Base-by-base conservation (phyloP, 2,797 vertebrate species). In the Scomberomorus guttatus region DNA sequence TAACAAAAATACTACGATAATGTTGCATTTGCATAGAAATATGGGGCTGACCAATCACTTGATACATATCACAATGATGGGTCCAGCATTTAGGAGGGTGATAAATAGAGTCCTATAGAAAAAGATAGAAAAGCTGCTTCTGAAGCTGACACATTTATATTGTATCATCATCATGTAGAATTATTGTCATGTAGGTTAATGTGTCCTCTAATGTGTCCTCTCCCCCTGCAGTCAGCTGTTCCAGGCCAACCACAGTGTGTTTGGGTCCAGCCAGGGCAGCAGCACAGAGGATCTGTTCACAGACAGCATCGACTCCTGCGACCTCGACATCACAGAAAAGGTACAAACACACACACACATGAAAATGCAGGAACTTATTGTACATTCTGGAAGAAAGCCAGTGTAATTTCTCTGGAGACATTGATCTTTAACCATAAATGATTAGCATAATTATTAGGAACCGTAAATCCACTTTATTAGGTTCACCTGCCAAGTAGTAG, bases 301-400 rank as follows among this genome's bases (percentile, higher is more conserved):
- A 17, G 98, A 98, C 90, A 99, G 97, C 91, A 97, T 98, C 12
- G 97, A 99, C 93, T 98, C 97, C 62, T 97, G 97, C 75, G 98
- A 99, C 83, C 96, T 97, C 0, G 97, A 98, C 92, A 98, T 99
- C 90, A 97, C 97, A 0, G 97, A 99, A 87, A 99, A 99, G 95
- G 98, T 99, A 90, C 12, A n/a, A 6, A 69, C 55, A 56, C 20
- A 55, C 12, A 10, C 42, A n/a, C 51, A 12, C 37, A 56, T 29
- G 18, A 58, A 42, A 15, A 68, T n/a, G 4, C 6, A 12, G 6
- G 5, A 25, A 12, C 32, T 54, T 27, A 6, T 5, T 52, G 17
- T 71, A 34, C 11, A 57, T 32, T 56, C 24, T 54, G 10, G 7
- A 7, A 29, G 15, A 44, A 61, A 25, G 8, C 5, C 57, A 12